phyloP scores from a whole-genome alignment of 2,888 invertebrate genomes.

The Achlya flavicornis region DNA sequence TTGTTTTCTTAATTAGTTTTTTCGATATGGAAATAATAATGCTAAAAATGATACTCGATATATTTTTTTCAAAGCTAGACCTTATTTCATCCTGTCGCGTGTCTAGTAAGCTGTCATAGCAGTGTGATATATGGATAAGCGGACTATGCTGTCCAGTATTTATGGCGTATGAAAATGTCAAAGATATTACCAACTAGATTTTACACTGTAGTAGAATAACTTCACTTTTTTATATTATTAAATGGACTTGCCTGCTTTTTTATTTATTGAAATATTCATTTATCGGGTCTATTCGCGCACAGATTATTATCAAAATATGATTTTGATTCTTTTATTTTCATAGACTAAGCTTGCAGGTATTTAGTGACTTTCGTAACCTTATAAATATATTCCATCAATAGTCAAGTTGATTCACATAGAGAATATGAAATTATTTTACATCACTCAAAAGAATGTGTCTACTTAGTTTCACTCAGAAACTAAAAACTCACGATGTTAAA shows the following conservation, averaged over 20 bases:
- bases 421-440: no score
- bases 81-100: constrained; percentile 4
- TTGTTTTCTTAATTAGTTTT: background rate
- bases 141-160: background rate
- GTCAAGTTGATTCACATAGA: no score
- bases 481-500: background rate
- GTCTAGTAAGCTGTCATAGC: constrained; percentile 10
- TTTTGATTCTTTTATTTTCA: no score
- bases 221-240: background rate
- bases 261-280: no score
- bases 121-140: constrained; percentile 8
- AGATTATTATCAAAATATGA: no score
- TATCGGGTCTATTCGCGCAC: no score
- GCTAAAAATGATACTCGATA: background rate
- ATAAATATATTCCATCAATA: no score
- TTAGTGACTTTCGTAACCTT: no score
- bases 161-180: constrained; percentile 2
- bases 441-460: background rate
- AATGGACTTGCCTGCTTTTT: no score
- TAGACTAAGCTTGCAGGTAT: no score
- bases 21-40: background rate
- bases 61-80: background rate
- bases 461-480: background rate
- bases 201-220: background rate
- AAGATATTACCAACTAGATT: constrained; percentile 2